Evolutionary conservation across 2,888 invertebrate genomes (phyloP), one percentile per base, ranked within the genome.

Genomic region (Coenonympha arcania): DNA sequence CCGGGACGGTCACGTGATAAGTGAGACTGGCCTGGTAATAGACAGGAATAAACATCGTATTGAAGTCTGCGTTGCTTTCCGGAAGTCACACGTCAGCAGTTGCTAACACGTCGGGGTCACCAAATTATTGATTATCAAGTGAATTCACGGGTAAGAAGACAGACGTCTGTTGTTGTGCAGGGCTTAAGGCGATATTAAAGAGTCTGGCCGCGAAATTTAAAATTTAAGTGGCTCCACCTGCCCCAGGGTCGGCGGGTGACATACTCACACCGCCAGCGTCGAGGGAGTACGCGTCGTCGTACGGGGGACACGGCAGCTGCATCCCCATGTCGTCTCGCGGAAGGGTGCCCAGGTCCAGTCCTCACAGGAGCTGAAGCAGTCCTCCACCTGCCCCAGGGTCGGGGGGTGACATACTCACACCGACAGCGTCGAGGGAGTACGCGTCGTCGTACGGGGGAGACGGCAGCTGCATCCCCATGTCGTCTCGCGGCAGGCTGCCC

Each of bases 281-380:
- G 0, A 57, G 30, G 3, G 22, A 31, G 9, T 51, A 58, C 1
- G 31, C 33, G n/a, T 57, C 52, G 4, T 33, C 24, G 54, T 85
- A 79, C 0, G 77, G 73, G 18, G 87, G 87, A 30, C 71, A 46
- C 0, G 87, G 87, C 11, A 70, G 64, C 31, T 59, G 61, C 74
- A 81, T 71, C 47, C 60, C 65, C 67, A 64, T 73, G 58, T 65
- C 79, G 31, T 74, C 80, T 6, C 73, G 76, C 9, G 76, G 71
- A 4, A 72, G 43, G 0, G 57, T 9, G 0, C 64, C 54, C 4
- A 79, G 62, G 11, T 77, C 76, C 0, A 64, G 3, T 63, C 68
- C 0, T 62, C 63, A 1, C 56, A 62, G 2, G 6, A 24, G 3
- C 6, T 2, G n/a, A n/a, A n/a, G n/a, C n/a, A n/a, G n/a, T n/a